phyloP scores from a whole-genome alignment of 2,888 invertebrate genomes.

The Asteroscopus sphinx region DNA sequence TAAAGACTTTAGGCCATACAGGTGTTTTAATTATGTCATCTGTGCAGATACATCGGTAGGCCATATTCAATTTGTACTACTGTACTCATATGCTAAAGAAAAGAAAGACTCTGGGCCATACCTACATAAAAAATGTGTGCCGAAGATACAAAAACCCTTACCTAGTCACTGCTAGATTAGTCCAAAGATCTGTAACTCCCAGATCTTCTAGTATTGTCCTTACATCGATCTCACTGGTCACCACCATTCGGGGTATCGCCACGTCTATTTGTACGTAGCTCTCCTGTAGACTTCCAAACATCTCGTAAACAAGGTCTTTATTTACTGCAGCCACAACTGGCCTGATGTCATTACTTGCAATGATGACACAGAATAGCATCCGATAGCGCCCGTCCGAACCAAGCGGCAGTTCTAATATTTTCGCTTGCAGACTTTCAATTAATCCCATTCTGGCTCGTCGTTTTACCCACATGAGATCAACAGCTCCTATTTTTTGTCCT shows the following conservation, averaged over 20 bases:
- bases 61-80: too few species aligned
- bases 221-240: slow-evolving; percentile 51
- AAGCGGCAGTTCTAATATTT: slow-evolving; percentile 51
- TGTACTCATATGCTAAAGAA: too few species aligned
- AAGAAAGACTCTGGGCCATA: too few species aligned
- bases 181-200: slow-evolving; percentile 49
- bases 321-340: background rate
- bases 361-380: slow-evolving; percentile 43
- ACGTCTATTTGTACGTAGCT: slow-evolving; percentile 48
- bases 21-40: too few species aligned
- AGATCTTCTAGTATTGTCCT: slow-evolving; percentile 49
- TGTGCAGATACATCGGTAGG: too few species aligned
- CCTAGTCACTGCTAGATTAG: slow-evolving; percentile 51
- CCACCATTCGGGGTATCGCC: slow-evolving; percentile 50
- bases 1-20: too few species aligned
- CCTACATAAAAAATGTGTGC: too few species aligned
- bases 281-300: slow-evolving; percentile 24
- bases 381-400: slow-evolving; percentile 47
- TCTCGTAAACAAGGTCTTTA: slow-evolving; percentile 24
- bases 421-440: slow-evolving; percentile 9
- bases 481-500: slow-evolving; percentile 48
- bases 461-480: slow-evolving; percentile 56
- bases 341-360: slow-evolving; percentile 12
- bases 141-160: too few species aligned
- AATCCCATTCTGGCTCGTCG: slow-evolving; percentile 42